phyloP scores from a whole-genome alignment of 2,113 vertebrate genomes.

The Stigmatopora nigra region DNA sequence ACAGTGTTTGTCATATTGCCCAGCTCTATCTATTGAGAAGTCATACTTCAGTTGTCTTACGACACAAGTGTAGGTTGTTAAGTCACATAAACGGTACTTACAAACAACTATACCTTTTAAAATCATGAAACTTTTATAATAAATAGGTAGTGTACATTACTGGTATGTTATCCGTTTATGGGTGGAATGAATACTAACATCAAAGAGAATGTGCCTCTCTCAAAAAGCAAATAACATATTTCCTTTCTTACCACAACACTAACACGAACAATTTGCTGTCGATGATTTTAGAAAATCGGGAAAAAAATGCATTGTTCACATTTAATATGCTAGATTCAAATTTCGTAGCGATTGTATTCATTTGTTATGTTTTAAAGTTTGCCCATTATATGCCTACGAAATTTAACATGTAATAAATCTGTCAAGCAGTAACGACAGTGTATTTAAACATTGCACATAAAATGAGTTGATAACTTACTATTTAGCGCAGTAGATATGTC shows the following conservation, averaged over 20 bases:
- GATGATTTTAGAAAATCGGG: not conserved
- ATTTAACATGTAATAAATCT: not conserved
- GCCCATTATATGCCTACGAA: too few relatives aligned
- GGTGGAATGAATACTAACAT: not conserved
- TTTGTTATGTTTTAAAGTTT: not conserved
- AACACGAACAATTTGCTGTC: not conserved
- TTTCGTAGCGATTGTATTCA: not conserved
- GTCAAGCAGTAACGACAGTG: not conserved
- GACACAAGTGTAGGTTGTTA: too few relatives aligned
- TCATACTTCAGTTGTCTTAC: too few relatives aligned
- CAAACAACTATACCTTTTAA: too few relatives aligned
- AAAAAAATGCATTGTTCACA: not conserved
- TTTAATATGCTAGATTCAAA: not conserved
- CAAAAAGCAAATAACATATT: not conserved
- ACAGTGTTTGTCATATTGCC: too few relatives aligned
- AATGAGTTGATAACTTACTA: conserved; percentile 42
- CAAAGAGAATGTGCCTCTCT: not conserved
- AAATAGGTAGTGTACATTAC: too few relatives aligned
- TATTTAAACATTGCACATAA: not conserved
- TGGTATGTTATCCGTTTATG: too few relatives aligned
- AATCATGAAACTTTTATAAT: too few relatives aligned
- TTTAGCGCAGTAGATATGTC: not conserved
- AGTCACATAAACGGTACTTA: too few relatives aligned
- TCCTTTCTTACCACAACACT: not conserved
- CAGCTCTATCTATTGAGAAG: too few relatives aligned